These are phyloP conservation scores for Latrodectus hesperus DNA, from an alignment of 2,888 invertebrate species.

Conservation along the genomic window DNA sequence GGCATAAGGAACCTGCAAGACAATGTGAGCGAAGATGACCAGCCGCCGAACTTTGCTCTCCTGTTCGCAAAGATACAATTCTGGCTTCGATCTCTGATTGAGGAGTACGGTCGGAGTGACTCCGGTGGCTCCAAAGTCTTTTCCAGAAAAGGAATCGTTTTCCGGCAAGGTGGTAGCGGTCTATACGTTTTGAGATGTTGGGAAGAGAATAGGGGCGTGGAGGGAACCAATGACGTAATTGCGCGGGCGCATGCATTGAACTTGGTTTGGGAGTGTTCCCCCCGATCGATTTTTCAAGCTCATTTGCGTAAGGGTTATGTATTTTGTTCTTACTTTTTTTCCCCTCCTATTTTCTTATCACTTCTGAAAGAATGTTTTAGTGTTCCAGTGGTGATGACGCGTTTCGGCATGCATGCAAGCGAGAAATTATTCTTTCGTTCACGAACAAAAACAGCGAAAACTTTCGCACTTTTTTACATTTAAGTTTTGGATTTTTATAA, in stretches of 20 bases:
- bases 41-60: neutral
- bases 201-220: neutral
- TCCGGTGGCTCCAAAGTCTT: neutral
- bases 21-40: neutral
- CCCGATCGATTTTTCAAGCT: neutral
- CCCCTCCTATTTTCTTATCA: neutral
- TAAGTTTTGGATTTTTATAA: no score
- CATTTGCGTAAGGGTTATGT: neutral
- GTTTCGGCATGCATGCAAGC: neutral
- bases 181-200: neutral
- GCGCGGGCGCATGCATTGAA: neutral
- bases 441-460: no score
- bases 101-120: neutral
- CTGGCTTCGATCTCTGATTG: neutral
- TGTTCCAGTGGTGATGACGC: neutral
- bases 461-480: no score
- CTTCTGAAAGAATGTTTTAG: neutral
- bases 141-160: neutral
- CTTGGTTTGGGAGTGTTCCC: neutral
- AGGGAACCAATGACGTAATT: neutral
- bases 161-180: neutral
- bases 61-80: neutral
- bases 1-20: conserved; percentile 21
- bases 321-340: neutral
- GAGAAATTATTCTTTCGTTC: no score